These are phyloP conservation scores for Drosophila mercatorum DNA, from an alignment of 2,888 invertebrate genomes.

Conservation along the genomic window DNA sequence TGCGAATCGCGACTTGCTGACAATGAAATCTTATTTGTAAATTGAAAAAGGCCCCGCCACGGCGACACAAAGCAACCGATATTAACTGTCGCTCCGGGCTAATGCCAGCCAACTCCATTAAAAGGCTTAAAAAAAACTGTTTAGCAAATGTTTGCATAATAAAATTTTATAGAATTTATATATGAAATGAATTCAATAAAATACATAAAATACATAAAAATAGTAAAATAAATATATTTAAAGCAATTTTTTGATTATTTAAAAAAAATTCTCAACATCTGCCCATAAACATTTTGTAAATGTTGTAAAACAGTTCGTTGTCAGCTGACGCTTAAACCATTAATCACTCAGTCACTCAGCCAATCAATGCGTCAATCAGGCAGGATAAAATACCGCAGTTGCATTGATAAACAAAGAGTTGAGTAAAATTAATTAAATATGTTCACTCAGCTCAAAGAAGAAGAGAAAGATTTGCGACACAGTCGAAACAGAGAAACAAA, in stretches of 20 bases:
- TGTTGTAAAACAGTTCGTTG: neutral
- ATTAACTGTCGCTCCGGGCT: conserved; percentile 21
- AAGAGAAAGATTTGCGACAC: neutral
- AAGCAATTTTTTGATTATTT: neutral
- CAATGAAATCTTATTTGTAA: conserved; percentile 65
- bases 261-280: neutral
- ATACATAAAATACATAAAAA: no score
- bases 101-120: neutral
- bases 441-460: neutral
- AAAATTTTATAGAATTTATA: neutral
- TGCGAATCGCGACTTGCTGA: conserved; percentile 61
- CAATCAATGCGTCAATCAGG: conserved; percentile 6
- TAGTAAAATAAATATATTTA: no score
- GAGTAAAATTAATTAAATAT: conserved; percentile 14
- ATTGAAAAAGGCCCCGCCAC: conserved; percentile 49
- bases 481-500: neutral
- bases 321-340: neutral
- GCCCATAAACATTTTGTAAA: no score
- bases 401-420: neutral
- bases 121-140: neutral
- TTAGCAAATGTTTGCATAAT: neutral
- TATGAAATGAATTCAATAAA: no score
- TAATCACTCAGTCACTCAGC: neutral
- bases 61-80: conserved; percentile 13
- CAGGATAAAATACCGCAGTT: neutral